Conservation (phyloP, 1,140 invertebrate genomes). For the Gerris buenoi region DNA sequence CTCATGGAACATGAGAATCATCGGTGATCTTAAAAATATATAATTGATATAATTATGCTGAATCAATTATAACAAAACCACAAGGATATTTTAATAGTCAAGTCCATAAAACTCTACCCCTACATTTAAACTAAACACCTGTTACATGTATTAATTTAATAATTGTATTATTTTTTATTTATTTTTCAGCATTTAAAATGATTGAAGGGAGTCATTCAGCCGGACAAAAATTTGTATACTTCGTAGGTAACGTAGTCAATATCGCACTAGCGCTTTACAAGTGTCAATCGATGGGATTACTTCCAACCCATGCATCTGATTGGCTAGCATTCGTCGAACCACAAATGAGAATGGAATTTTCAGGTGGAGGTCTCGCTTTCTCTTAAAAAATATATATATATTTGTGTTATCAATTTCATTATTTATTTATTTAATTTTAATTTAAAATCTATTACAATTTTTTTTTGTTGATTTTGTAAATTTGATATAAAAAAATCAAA, state of each 20-base stretch:
- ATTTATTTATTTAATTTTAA: not conserved
- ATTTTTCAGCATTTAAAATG: constrained; percentile 67
- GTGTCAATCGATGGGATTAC: constrained; percentile 94
- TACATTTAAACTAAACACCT: too few relatives aligned
- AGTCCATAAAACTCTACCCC: too few relatives aligned
- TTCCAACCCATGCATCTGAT: constrained; percentile 95
- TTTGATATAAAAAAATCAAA: not conserved
- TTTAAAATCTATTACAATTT: not conserved
- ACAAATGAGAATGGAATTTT: constrained; percentile 70
- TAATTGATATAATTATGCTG: too few relatives aligned
- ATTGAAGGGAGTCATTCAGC: constrained; percentile 84
- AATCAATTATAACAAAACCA: too few relatives aligned
- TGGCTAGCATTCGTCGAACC: constrained; percentile 97
- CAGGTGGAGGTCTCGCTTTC: constrained; percentile 63
- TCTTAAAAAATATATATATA: not conserved
- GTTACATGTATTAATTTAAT: too few relatives aligned
- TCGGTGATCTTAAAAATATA: too few relatives aligned
- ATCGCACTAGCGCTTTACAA: constrained; percentile 90
- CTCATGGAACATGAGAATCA: too few relatives aligned
- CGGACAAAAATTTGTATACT: constrained; percentile 86
- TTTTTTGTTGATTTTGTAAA: not conserved
- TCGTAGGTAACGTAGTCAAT: constrained; percentile 87
- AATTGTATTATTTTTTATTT: constrained; percentile 19
- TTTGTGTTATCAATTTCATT: not conserved
- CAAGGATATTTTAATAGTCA: too few relatives aligned